Percentiles rank a stretch among this genome's conserved stretches.
phyloP scores from a whole-genome alignment of 2,113 vertebrate species.

The Pseudolaguvia tuberculata region DNA sequence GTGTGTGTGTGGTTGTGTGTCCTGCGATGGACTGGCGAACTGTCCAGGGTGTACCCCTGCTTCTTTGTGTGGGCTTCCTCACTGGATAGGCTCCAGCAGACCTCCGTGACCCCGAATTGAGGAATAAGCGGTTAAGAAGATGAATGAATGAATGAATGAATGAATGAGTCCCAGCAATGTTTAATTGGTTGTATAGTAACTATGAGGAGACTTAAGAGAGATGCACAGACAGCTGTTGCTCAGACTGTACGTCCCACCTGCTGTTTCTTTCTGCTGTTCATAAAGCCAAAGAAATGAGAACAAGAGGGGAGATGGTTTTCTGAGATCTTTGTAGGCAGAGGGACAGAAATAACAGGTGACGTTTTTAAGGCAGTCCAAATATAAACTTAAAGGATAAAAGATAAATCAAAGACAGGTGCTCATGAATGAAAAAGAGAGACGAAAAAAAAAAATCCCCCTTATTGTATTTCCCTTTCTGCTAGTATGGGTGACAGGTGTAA shows the following conservation, averaged over 20 bases:
- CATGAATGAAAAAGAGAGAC: neutral
- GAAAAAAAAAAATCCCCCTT: neutral
- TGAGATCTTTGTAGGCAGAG: conserved; percentile 25
- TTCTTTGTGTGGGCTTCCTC: too few relatives aligned
- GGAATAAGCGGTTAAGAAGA: too few relatives aligned
- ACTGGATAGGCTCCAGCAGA: too few relatives aligned
- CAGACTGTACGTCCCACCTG: conserved; percentile 62
- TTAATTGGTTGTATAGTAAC: too few relatives aligned
- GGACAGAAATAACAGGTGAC: conserved; percentile 28
- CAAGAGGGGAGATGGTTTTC: conserved; percentile 3
- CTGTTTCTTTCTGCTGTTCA: conserved; percentile 49
- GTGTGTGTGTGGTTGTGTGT: too few relatives aligned
- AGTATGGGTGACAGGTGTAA: neutral
- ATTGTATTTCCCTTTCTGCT: neutral
- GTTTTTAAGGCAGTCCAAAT: conserved; percentile 15
- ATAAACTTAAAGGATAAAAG: conserved; percentile 26
- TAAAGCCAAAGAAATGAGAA: conserved; percentile 41
- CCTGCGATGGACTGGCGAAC: too few relatives aligned
- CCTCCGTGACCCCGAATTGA: too few relatives aligned
- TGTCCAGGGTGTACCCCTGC: too few relatives aligned
- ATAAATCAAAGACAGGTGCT: conserved; percentile 34
- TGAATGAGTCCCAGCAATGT: too few relatives aligned
- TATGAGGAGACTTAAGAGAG: conserved; percentile 40
- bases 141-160: too few relatives aligned
- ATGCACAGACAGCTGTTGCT: conserved; percentile 58